phyloP scores from a whole-genome alignment of 2,113 vertebrate genomes.

The Malurus elegans region DNA sequence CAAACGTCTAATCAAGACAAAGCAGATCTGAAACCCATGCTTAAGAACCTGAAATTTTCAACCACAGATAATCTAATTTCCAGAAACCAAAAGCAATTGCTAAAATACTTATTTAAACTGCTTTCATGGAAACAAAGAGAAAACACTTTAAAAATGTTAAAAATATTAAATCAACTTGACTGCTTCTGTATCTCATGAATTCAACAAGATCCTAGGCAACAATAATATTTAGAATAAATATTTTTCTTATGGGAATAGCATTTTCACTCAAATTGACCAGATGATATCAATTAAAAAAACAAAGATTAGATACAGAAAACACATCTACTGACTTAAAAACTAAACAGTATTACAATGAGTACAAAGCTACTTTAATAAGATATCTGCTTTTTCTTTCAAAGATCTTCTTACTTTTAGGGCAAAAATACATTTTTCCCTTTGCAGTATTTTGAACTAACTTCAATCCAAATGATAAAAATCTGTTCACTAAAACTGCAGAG shows the following conservation, averaged over 20 bases:
- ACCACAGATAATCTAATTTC: conserved; percentile 32
- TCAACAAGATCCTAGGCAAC: conserved; percentile 63
- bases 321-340: not conserved
- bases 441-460: not conserved
- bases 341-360: not conserved
- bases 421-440: not conserved
- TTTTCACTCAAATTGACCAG: conserved; percentile 50
- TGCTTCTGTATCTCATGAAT: conserved; percentile 43
- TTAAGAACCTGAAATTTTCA: not conserved
- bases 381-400: not conserved
- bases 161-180: conserved; percentile 38
- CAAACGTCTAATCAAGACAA: not conserved
- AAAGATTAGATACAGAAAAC: conserved; percentile 31
- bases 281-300: conserved; percentile 45
- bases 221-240: conserved; percentile 65
- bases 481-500: not conserved
- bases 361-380: not conserved
- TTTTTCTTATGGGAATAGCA: conserved; percentile 46
- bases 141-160: conserved; percentile 35
- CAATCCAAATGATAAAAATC: not conserved
- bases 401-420: not conserved
- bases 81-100: conserved; percentile 22
- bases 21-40: not conserved
- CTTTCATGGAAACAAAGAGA: conserved; percentile 59
- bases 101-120: conserved; percentile 41